Base-by-base conservation (phyloP, 2,888 invertebrate genomes). In the Pasiphila rectangulata region DNA sequence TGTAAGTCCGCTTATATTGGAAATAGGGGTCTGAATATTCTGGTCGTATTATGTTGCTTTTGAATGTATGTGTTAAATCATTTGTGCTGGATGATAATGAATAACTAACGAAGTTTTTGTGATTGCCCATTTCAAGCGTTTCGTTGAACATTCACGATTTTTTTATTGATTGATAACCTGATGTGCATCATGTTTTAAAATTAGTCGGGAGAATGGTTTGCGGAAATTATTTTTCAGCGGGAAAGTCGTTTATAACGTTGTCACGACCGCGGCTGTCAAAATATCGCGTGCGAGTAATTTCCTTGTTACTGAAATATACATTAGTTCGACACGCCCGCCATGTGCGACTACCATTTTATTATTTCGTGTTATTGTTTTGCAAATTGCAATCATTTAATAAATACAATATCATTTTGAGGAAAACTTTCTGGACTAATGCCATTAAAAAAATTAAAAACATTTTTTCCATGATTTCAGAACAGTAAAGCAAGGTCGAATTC, bases 21-120 rank as follows among this genome's bases (percentile, higher is more conserved):
- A 32, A 41, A 35, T 15, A 15, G 32, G 43, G 68, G 15, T 66
- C 64, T 45, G 4, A 4, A 32, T 59, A 52, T 16, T 39, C 5
- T 72, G 70, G 74, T 37, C 16, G 47, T 45, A 36, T 44, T 43
- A 36, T 39, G 54, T 44, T 57, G 54, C 39, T 53, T 54, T 46
- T 27, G 19, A 16, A 20, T 41, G 46, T 52, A 42, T 34, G 42
- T 37, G 42, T 47, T 20, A 54, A 36, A 49, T 51, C 46, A 54
- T 51, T 36, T 48, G 30, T 43, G n/a, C n/a, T 32, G 32, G 23
- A 15, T 10, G 41, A 37, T 45, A 29, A 27, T 17, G 41, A 45
- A 50, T 50, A 45, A 24, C 36, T 37, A 37, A 23, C 12, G 36
- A 38, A 39, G 34, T 45, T 45, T 45, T 44, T 44, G 27, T 38